These are phyloP conservation scores for Acarapis woodi DNA, from an alignment of 1,140 invertebrate species.

Conservation along the genomic window DNA sequence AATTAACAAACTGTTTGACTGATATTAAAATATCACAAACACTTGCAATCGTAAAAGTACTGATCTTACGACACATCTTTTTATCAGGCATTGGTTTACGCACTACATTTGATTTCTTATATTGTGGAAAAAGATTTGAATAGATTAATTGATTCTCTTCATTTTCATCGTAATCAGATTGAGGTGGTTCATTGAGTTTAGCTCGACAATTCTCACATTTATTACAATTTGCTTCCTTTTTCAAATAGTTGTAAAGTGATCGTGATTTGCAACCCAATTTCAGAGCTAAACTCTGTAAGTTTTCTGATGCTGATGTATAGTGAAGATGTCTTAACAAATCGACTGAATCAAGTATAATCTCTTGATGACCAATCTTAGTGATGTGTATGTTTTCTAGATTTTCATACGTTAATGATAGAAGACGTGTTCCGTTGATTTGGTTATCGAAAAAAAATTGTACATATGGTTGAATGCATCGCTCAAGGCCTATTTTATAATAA, in stretches of 20 bases:
- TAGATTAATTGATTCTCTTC: no score
- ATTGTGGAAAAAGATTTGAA: neutral
- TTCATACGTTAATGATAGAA: conserved; percentile 48
- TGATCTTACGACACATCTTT: conserved; percentile 24
- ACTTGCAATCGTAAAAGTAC: conserved; percentile 45
- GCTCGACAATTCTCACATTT: neutral
- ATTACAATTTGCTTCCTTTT: conserved; percentile 8
- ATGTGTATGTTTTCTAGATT: conserved; percentile 60
- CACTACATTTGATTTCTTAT: conserved; percentile 1
- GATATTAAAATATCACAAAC: conserved; percentile 47
- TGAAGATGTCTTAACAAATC: conserved; percentile 62
- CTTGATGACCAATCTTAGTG: conserved; percentile 59
- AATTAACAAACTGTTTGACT: conserved; percentile 58
- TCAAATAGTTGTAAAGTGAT: conserved; percentile 38
- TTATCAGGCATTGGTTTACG: conserved; percentile 1
- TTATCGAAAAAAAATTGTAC: conserved; percentile 47
- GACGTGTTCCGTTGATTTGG: conserved; percentile 42
- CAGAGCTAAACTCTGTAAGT: conserved; percentile 54
- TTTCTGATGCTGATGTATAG: conserved; percentile 63
- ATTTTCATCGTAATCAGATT: neutral
- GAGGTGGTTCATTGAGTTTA: neutral
- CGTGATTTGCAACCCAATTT: conserved; percentile 49
- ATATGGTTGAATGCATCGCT: conserved; percentile 45
- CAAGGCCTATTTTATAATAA: conserved; percentile 29
- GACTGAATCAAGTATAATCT: conserved; percentile 61